Percentiles rank a stretch among this genome's conserved stretches.
Conservation (phyloP, 2,113 vertebrate genomes). For the Eulacestoma nigropectus region DNA sequence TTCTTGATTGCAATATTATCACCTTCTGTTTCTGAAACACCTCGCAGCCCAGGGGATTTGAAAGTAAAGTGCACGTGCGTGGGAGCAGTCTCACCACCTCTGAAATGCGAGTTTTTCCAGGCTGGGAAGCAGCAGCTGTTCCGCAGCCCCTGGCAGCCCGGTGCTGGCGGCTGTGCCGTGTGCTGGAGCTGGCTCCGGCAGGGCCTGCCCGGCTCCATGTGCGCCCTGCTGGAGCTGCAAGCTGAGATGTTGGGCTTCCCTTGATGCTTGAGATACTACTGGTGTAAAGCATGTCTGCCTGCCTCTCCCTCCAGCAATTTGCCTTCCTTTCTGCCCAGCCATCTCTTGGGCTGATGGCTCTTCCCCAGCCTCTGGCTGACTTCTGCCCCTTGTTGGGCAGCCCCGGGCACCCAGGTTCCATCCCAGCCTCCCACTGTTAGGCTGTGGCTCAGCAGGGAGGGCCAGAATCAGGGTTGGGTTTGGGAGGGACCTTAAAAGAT, state of each 20-base stretch:
- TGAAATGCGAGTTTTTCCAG: constrained; percentile 24
- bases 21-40: constrained; percentile 38
- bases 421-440: background rate
- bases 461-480: background rate
- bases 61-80: background rate
- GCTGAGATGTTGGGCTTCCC: background rate
- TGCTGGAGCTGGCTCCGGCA: background rate
- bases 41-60: background rate
- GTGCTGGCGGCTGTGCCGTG: background rate
- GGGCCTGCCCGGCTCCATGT: accelerated
- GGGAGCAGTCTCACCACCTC: constrained; percentile 40
- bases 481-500: background rate
- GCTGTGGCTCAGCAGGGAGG: background rate
- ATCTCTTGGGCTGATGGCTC: accelerated
- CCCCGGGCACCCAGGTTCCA: accelerated
- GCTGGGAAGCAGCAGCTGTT: constrained; percentile 56
- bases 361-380: background rate
- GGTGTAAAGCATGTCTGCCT: background rate
- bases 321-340: background rate
- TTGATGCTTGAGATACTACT: background rate
- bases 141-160: background rate
- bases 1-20: background rate
- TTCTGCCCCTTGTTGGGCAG: background rate
- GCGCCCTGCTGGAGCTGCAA: background rate
- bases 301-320: background rate